phyloP scores from a whole-genome alignment of 2,797 vertebrate species.

The Neostethus bicornis region DNA sequence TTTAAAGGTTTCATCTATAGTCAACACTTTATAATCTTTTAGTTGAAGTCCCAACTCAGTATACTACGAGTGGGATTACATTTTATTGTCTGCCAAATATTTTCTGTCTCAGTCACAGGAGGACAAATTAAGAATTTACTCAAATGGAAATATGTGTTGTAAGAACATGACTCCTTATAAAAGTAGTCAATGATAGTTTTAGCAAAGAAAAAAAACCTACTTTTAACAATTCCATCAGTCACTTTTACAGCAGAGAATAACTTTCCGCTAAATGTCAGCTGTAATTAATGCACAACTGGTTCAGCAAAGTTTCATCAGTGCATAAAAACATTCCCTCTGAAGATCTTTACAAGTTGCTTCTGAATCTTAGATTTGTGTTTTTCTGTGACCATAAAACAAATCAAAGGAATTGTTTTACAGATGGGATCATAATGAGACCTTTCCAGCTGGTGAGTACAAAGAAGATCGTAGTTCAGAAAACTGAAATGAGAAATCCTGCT shows the following conservation, averaged over 20 bases:
- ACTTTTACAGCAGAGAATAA: conserved; percentile 4
- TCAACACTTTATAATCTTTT: background rate
- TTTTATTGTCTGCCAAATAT: background rate
- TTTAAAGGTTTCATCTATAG: background rate
- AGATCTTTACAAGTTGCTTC: background rate
- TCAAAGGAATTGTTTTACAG: too few species aligned
- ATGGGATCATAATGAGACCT: background rate
- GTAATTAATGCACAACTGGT: background rate
- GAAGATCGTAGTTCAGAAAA: conserved; percentile 29
- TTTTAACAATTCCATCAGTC: background rate
- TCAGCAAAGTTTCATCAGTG: background rate
- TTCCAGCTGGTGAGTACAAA: conserved; percentile 31
- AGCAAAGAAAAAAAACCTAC: background rate
- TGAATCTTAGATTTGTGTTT: background rate
- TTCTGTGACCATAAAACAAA: conserved; percentile 2
- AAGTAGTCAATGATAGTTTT: conserved; percentile 6
- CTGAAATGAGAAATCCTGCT: conserved; percentile 7
- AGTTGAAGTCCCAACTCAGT: background rate
- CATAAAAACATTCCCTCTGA: background rate
- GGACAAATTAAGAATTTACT: background rate
- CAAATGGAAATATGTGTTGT: conserved; percentile 1
- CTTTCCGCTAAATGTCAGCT: background rate
- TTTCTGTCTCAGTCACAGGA: background rate
- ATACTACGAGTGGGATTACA: background rate
- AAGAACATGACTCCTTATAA: background rate